Evolutionary conservation across 2,888 invertebrate species (phyloP).

Genomic region (Priocnemis perturbator): DNA sequence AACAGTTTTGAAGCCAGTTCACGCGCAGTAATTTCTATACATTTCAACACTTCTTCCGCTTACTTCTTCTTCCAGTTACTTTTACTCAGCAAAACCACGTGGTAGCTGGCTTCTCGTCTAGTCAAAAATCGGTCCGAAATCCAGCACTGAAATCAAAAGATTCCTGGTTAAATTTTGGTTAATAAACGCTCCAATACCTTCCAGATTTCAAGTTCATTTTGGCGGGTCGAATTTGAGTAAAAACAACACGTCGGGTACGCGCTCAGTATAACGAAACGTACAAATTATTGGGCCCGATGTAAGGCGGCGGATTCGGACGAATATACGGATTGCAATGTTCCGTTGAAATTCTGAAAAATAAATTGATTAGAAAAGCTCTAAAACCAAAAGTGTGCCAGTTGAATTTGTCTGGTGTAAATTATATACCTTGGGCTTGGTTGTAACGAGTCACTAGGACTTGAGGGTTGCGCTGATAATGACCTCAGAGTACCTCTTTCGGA

Average conservation of each 20-base stretch:
- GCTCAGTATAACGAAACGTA: slow-evolving; percentile 65
- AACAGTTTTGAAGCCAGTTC: slow-evolving; percentile 61
- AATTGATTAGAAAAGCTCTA: neutral
- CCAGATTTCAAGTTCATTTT: too few species aligned
- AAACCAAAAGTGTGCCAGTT: slow-evolving; percentile 1
- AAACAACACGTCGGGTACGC: too few species aligned
- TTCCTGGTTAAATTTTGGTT: neutral
- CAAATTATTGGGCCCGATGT: slow-evolving; percentile 77
- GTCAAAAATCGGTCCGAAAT: slow-evolving; percentile 77
- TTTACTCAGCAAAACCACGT: slow-evolving; percentile 77
- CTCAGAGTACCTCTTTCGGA: slow-evolving; percentile 79
- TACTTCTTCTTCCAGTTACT: too few species aligned
- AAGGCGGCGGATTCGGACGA: slow-evolving; percentile 80
- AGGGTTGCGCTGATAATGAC: slow-evolving; percentile 77
- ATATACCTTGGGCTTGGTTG: slow-evolving; percentile 68
- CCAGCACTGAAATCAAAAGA: slow-evolving; percentile 55
- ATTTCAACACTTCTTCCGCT: too few species aligned
- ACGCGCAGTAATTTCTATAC: too few species aligned
- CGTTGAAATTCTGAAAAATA: slow-evolving; percentile 56
- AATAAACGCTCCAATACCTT: neutral
- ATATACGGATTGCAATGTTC: slow-evolving; percentile 70
- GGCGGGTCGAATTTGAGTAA: too few species aligned
- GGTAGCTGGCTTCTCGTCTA: slow-evolving; percentile 76
- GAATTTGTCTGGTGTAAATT: slow-evolving; percentile 14
- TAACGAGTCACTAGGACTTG: slow-evolving; percentile 67